Conservation (phyloP, 2,797 vertebrate species). For the Molossus alvarezi region DNA sequence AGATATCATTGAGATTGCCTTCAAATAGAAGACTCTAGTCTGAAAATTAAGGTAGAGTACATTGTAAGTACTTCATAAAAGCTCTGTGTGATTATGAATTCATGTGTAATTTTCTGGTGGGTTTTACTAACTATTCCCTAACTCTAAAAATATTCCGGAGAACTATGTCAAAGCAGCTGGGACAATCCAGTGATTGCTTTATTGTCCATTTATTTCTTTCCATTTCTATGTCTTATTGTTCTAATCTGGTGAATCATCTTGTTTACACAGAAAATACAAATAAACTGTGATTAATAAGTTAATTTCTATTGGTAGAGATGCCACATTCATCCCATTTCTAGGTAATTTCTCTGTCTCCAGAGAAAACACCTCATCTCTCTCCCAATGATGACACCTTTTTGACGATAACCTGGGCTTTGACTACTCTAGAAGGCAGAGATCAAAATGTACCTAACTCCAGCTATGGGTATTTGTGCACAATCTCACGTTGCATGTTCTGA, state of each 20-base stretch:
- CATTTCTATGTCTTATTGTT: not conserved
- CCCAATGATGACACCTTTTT: not conserved
- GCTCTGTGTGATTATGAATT: not conserved
- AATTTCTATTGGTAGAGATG: conserved; percentile 25
- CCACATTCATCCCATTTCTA: not conserved
- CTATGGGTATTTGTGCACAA: not conserved
- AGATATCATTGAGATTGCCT: not conserved
- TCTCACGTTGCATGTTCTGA: not conserved
- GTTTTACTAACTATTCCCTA: not conserved
- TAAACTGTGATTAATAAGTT: not conserved
- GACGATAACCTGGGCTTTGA: not conserved
- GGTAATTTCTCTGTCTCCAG: not conserved
- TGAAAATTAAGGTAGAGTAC: not conserved
- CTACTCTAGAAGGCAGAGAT: not conserved
- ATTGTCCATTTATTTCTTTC: not conserved
- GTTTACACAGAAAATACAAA: not conserved
- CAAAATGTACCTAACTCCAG: not conserved
- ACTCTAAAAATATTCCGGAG: not conserved
- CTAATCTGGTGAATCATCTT: not conserved
- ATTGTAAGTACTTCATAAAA: not conserved
- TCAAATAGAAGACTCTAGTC: not conserved
- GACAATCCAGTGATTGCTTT: not conserved
- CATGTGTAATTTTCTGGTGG: not conserved
- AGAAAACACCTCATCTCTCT: not conserved
- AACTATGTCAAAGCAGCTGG: not conserved